Base-by-base conservation (phyloP, 2,797 vertebrate species). In the Pipistrellus pipistrellus region DNA sequence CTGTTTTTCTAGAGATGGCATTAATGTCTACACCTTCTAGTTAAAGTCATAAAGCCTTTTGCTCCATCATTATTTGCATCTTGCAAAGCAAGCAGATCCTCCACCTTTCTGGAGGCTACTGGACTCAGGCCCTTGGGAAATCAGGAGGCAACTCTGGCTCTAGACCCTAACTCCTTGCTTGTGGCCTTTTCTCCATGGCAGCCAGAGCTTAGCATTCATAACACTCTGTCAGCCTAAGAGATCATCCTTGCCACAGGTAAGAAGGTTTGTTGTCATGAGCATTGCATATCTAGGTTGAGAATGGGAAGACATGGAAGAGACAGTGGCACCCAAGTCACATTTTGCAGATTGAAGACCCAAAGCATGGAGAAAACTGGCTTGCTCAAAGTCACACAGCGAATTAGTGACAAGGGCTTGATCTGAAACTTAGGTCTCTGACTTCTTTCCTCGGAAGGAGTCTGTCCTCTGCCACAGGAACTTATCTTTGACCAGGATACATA, bases 21-120 rank as follows among this genome's bases (percentile, higher is more conserved):
- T 21, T 83, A 80, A 2, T 80, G 73, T 89, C 51, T 53, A 73
- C 25, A 44, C 59, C 38, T 94, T 95, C 90, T 95, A 96, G 68
- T 71, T 88, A 97, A 96, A 62, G 3, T 71, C 68, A 76, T 46
- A 81, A 92, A 89, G 1, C 1, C 10, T 17, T 27, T 23, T 17
- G 51, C 46, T 59, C 32, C 15, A 20, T 35, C 3, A 8, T 57
- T 93, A 94, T 85, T 85, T 91, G 35, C 13, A 68, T 78, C 35
- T 68, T 91, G 32, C 7, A 44, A 88, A 92, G 78, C 25, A 20
- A 53, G 53, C 2, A 66, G 35, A 3, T 72, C 44, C 64, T 53
- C 7, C 3, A 23, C 3, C 15, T 90, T 73, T 20, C 38, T 83
- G 14, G 21, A 23, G 32, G 12, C 23, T 71, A 6, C 15, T 57